A percentile compares a stretch with the other conserved stretches of the same genome.
phyloP scores from a whole-genome alignment of 2,797 vertebrate species.

The Microctenopoma lineatum region DNA sequence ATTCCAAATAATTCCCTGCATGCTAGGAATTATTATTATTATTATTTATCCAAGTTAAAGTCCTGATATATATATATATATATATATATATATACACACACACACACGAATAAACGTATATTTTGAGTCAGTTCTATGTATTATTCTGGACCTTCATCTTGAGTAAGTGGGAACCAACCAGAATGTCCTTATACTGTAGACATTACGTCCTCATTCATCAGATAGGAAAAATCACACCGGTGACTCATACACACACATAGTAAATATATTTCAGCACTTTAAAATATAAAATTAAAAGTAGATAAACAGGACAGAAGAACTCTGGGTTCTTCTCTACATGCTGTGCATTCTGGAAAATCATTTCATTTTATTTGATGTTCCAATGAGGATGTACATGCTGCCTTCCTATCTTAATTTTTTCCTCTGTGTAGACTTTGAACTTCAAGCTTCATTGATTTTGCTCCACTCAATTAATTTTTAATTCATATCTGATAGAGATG shows the following conservation, averaged over 20 bases:
- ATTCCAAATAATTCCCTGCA: too few species aligned
- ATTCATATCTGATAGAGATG: constrained; percentile 26
- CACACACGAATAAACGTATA: too few species aligned
- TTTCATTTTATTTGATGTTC: background rate
- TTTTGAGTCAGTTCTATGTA: too few species aligned
- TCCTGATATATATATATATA: too few species aligned
- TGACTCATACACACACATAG: background rate
- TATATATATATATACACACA: too few species aligned
- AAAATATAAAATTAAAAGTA: background rate
- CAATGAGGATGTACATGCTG: background rate
- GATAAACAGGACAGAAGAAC: background rate
- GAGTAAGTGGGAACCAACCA: background rate
- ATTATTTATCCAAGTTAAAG: too few species aligned
- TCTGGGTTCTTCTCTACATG: too few species aligned
- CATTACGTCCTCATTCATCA: background rate
- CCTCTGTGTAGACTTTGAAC: background rate
- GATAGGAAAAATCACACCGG: background rate
- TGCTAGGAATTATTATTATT: too few species aligned
- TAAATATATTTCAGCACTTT: background rate
- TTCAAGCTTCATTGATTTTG: constrained; percentile 27
- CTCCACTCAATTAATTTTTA: constrained; percentile 15
- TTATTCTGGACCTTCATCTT: too few species aligned
- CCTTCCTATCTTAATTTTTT: background rate
- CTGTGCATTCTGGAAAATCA: background rate
- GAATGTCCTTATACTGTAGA: background rate